A percentile compares a stretch with the other conserved stretches of the same genome.
Evolutionary conservation across 2,797 vertebrate species (phyloP).

Genomic region (Percopsis omiscomaycus): DNA sequence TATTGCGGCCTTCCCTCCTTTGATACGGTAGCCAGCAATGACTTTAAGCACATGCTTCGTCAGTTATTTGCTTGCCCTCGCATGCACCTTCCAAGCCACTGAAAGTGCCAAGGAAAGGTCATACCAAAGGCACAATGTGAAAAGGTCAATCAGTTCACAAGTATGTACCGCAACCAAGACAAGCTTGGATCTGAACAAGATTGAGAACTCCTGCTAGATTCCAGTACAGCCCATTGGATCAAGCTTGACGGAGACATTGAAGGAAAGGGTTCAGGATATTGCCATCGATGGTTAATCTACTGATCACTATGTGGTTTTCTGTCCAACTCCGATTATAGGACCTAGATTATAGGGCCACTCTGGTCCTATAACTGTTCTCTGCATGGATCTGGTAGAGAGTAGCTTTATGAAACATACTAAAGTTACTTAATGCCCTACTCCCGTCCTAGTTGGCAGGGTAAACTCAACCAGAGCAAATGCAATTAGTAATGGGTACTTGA

Average conservation of each 20-base stretch:
- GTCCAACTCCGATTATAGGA: constrained; percentile 27
- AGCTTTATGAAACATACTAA: too few species aligned
- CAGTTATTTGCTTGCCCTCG: background rate
- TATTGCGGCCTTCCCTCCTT: constrained; percentile 3
- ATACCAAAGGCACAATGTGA: constrained; percentile 30
- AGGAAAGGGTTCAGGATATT: background rate
- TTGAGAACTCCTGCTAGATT: constrained; percentile 40
- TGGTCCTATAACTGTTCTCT: too few species aligned
- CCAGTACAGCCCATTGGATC: constrained; percentile 20
- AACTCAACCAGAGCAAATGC: too few species aligned
- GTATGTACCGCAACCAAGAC: constrained; percentile 34
- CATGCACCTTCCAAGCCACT: constrained; percentile 5
- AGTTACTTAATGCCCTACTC: too few species aligned
- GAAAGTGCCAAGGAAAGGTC: constrained; percentile 26
- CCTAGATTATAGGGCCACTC: too few species aligned
- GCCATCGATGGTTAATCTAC: constrained; percentile 11
- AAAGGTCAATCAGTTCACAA: constrained; percentile 33
- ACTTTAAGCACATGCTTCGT: background rate
- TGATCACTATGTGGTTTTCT: constrained; percentile 27
- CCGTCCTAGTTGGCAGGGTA: too few species aligned
- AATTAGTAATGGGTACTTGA: too few species aligned
- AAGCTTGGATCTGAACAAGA: constrained; percentile 15
- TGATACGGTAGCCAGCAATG: background rate
- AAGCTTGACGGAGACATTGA: constrained; percentile 30
- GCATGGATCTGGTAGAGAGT: too few species aligned